Evolutionary conservation across 1,140 invertebrate genomes (phyloP).

Genomic region (Daktulosphaira vitifoliae): DNA sequence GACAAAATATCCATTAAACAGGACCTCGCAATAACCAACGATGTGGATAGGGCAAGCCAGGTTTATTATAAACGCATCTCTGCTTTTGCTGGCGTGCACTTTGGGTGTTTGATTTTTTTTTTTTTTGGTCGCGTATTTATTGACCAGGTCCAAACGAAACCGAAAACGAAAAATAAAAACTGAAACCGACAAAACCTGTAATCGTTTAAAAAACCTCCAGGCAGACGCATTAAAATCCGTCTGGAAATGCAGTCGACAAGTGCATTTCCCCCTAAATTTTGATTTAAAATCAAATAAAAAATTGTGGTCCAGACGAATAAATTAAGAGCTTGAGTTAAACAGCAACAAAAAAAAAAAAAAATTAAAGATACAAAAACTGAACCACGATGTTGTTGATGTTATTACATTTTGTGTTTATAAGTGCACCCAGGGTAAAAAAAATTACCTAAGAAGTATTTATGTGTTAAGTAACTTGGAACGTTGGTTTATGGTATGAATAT

Average conservation of each 20-base stretch:
- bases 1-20: slow-evolving; percentile 11
- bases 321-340: slow-evolving; percentile 6
- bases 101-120: slow-evolving; percentile 12
- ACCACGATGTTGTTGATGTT: no score
- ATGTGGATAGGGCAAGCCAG: slow-evolving; percentile 1
- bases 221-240: slow-evolving; percentile 33
- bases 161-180: slow-evolving; percentile 30
- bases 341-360: slow-evolving; percentile 4
- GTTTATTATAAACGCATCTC: slow-evolving; percentile 12
- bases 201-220: slow-evolving; percentile 23
- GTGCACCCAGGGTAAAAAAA: not conserved
- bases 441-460: not conserved
- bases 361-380: not conserved
- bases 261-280: slow-evolving; percentile 33
- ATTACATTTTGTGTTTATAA: slow-evolving; percentile 13
- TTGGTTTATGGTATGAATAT: no score
- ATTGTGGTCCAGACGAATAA: slow-evolving; percentile 30
- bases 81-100: slow-evolving; percentile 5
- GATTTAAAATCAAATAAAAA: slow-evolving; percentile 24
- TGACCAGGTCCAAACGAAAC: slow-evolving; percentile 26
- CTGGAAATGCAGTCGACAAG: slow-evolving; percentile 32
- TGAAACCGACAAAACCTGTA: slow-evolving; percentile 26
- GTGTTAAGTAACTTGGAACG: not conserved
- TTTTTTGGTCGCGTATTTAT: slow-evolving; percentile 14
- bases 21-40: not conserved